Base-by-base conservation (phyloP, 2,113 vertebrate species). In the Sturnus vulgaris region DNA sequence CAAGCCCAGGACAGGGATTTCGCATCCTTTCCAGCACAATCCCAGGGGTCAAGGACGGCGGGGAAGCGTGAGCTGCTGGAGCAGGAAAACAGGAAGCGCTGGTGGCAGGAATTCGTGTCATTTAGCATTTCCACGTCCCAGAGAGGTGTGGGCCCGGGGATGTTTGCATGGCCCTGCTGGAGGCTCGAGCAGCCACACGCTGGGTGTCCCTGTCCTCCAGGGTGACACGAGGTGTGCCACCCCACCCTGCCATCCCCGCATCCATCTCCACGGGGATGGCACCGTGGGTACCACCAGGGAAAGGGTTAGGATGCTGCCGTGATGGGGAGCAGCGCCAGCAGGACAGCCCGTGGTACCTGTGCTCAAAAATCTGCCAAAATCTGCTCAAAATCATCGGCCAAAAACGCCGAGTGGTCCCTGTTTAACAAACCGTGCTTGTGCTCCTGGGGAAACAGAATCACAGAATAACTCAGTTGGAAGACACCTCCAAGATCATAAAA, bases 71-170 rank as follows among this genome's bases (percentile, higher is more conserved):
- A 82, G 61, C 53, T 2, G 7, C 5, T 57, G 44, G 1, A 64
- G 66, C 0, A 82, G 87, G 94, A 97, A 96, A 97, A 96, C 96
- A 96, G 96, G 96, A 97, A 95, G 70, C 0, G 7, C 63, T 82
- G 73, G 84, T 85, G 89, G 94, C 94, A 89, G 89, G 93, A 73
- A 89, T 93, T 69, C 0, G 89, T 71, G 66, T 87, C 82, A 6
- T 71, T 82, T 8, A 42, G 81, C 0, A 3, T 46, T 92, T 91
- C 56, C 84, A 25, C 1, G 7, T 50, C 70, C 61, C 2, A 1
- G 28, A 30, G 69, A 75, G 56, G 72, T 5, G 90, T 50, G 79
- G 42, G 80, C 59, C 46, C 0, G 23, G 18, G 40, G 37, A 1
- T 37, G 1, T 0, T 44, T 78, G 80, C 92, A 71, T 76, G 86